Evolutionary conservation across 1,140 invertebrate species (phyloP).

Genomic region (Lamellibrachia luymesi): DNA sequence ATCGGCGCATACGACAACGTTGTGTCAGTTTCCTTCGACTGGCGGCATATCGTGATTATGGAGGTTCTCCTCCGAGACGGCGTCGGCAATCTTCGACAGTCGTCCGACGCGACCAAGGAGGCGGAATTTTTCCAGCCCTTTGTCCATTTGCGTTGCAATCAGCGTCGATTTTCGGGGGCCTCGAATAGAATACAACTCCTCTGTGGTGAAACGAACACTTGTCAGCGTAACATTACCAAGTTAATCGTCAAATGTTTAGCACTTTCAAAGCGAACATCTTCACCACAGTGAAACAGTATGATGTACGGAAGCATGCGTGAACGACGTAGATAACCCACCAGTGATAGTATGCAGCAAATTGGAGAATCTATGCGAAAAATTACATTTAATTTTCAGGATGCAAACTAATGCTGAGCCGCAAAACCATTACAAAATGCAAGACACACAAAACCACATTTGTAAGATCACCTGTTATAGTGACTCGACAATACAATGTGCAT

Average conservation of each 20-base stretch:
- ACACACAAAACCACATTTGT: too few species aligned
- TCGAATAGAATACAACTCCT: background rate
- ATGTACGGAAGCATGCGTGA: too few species aligned
- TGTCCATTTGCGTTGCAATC: background rate
- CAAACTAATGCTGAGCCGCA: too few species aligned
- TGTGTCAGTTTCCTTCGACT: background rate
- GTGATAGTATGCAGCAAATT: too few species aligned
- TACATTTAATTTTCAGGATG: too few species aligned
- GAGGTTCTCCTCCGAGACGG: background rate
- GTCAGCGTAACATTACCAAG: background rate
- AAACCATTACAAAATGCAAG: too few species aligned
- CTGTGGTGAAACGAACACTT: background rate
- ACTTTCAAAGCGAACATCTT: too few species aligned
- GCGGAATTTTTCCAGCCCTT: background rate
- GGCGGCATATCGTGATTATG: background rate
- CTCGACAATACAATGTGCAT: too few species aligned
- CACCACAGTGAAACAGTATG: too few species aligned
- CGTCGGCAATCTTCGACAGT: background rate
- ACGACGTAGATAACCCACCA: too few species aligned
- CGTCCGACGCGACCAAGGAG: background rate
- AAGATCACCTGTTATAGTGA: too few species aligned
- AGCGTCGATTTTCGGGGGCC: background rate
- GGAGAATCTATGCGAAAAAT: too few species aligned
- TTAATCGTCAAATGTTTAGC: background rate
- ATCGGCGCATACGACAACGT: background rate